Evolutionary conservation across 1,140 invertebrate genomes (phyloP).

Genomic region (Drosophila ogumai): DNA sequence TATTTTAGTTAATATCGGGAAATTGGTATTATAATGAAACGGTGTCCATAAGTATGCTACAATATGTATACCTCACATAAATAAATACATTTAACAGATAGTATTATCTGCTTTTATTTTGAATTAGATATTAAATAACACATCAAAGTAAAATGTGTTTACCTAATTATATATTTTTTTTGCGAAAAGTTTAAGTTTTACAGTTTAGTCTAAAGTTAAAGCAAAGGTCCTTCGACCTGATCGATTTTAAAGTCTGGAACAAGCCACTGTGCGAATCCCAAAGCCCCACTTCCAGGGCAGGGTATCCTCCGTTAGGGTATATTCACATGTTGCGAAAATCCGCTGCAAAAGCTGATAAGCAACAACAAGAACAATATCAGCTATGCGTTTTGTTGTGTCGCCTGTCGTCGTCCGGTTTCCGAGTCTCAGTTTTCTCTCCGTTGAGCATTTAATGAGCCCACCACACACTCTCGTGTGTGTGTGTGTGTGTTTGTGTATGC

Average conservation of each 20-base stretch:
- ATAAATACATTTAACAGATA: neutral
- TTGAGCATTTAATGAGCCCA: constrained; percentile 14
- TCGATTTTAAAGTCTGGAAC: neutral
- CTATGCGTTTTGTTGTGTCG: constrained; percentile 35
- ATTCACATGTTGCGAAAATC: constrained; percentile 8
- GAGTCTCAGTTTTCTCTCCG: constrained; percentile 28
- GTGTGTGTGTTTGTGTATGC: constrained; percentile 15
- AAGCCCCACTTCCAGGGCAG: neutral
- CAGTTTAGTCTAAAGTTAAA: neutral
- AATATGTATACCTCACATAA: neutral
- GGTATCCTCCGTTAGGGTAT: constrained; percentile 15
- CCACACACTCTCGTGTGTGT: constrained; percentile 4
- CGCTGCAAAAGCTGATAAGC: constrained; percentile 30
- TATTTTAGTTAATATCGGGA: neutral
- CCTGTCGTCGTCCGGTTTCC: constrained; percentile 68
- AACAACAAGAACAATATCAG: constrained; percentile 33
- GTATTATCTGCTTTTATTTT: neutral
- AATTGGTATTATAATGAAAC: neutral
- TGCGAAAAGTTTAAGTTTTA: neutral
- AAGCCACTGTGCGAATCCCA: neutral
- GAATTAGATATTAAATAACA: neutral
- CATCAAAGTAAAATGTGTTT: neutral
- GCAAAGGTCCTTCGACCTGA: neutral
- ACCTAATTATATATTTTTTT: neutral
- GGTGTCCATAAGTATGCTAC: neutral